These are phyloP conservation scores for Myiagra hebetior DNA, from an alignment of 2,113 vertebrate species.

Conservation along the genomic window DNA sequence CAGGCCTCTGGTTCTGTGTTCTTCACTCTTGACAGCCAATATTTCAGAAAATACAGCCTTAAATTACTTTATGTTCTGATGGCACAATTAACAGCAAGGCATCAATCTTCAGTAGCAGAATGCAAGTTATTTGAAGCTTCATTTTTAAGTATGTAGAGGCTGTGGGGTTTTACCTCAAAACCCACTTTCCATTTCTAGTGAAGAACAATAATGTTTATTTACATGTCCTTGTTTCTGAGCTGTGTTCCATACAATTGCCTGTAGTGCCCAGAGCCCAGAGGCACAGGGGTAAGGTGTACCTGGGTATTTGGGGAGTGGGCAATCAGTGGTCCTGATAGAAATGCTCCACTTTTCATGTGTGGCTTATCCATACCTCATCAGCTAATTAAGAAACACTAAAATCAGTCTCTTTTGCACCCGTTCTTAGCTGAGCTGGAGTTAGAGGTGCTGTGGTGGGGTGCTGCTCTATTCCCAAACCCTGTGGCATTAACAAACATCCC, in stretches of 20 bases:
- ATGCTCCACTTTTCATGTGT: background rate
- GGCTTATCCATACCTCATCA: background rate
- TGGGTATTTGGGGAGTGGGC: background rate
- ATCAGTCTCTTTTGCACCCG: background rate
- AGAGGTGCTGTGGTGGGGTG: background rate
- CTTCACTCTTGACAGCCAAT: background rate
- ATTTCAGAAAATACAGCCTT: background rate
- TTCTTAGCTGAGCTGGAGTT: background rate
- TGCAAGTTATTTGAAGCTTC: background rate
- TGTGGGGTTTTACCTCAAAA: background rate
- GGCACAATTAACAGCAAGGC: background rate
- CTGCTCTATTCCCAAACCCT: background rate
- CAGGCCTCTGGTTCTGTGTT: background rate
- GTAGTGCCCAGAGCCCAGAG: background rate
- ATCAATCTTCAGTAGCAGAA: background rate
- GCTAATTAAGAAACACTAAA: background rate
- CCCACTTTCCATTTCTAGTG: background rate
- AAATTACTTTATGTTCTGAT: background rate
- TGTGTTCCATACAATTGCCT: background rate
- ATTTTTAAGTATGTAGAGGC: background rate
- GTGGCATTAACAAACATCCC: background rate
- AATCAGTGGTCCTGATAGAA: background rate
- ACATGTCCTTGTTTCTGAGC: background rate
- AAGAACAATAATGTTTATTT: background rate
- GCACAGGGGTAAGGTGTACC: background rate